These are phyloP conservation scores for Serinus canaria DNA, from an alignment of 2,113 vertebrate species.

Conservation along the genomic window DNA sequence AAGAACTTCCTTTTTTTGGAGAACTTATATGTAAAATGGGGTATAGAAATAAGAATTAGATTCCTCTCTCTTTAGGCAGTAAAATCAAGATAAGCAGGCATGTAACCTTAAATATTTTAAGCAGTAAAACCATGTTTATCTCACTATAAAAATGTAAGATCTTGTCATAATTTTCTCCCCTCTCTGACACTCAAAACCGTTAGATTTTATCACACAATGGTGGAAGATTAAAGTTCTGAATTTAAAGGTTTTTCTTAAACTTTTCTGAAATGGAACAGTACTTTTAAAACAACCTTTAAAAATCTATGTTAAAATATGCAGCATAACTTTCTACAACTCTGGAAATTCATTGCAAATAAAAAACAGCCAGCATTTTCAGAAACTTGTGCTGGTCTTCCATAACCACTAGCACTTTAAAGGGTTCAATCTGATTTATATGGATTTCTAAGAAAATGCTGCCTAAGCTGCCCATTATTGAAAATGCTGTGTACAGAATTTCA, in stretches of 20 bases:
- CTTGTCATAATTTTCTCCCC: neutral
- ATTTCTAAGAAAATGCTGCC: neutral
- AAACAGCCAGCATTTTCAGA: neutral
- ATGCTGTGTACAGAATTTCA: neutral
- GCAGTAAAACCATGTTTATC: neutral
- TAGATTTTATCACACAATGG: neutral
- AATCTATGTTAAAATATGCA: neutral
- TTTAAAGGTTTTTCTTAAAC: neutral
- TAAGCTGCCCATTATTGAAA: neutral
- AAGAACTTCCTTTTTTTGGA: neutral
- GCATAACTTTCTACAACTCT: neutral
- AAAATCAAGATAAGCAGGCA: neutral
- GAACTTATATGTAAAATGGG: neutral
- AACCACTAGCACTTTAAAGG: neutral
- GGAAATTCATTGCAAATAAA: neutral
- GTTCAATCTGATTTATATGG: neutral
- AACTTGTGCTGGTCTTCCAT: neutral
- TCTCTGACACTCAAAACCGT: neutral
- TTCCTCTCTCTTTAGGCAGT: neutral
- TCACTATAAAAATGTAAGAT: neutral
- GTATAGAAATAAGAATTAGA: neutral
- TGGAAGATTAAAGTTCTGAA: neutral
- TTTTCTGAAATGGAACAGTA: neutral
- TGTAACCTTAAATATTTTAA: neutral
- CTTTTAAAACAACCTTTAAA: neutral